phyloP scores from a whole-genome alignment of 2,113 vertebrate genomes.

The Macroglossus sobrinus region DNA sequence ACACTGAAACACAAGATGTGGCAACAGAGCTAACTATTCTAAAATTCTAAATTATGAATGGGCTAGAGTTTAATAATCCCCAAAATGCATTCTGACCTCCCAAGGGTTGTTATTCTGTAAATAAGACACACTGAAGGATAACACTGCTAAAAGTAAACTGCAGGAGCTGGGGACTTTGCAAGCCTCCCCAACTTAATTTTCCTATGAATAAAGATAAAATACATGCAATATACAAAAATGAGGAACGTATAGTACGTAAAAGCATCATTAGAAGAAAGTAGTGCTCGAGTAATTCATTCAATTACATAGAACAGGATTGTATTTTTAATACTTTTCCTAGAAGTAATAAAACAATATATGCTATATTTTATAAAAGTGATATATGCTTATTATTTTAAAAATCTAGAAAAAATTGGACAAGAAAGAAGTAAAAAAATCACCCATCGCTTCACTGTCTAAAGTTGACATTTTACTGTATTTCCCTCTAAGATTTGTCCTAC shows the following conservation, averaged over 20 bases:
- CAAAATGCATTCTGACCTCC: neutral
- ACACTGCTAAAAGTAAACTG: neutral
- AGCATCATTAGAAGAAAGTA: neutral
- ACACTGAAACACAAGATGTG: neutral
- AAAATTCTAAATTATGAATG: neutral
- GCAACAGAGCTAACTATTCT: accelerated
- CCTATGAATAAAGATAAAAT: neutral
- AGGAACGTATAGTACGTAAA: neutral
- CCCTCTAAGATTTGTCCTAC: neutral
- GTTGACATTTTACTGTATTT: neutral
- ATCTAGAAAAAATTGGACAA: neutral
- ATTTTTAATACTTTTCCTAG: neutral
- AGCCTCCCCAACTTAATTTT: neutral
- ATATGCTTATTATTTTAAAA: neutral
- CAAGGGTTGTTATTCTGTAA: neutral
- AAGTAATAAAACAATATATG: too few species aligned
- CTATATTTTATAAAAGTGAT: neutral
- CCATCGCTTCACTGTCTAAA: neutral
- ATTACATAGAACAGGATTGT: neutral
- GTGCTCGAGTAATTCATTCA: neutral
- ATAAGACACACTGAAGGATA: neutral
- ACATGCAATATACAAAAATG: neutral
- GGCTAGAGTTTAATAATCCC: neutral
- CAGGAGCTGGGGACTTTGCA: neutral
- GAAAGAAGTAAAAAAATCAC: neutral